Conservation (phyloP, 2,113 vertebrate genomes). For the Egretta garzetta region DNA sequence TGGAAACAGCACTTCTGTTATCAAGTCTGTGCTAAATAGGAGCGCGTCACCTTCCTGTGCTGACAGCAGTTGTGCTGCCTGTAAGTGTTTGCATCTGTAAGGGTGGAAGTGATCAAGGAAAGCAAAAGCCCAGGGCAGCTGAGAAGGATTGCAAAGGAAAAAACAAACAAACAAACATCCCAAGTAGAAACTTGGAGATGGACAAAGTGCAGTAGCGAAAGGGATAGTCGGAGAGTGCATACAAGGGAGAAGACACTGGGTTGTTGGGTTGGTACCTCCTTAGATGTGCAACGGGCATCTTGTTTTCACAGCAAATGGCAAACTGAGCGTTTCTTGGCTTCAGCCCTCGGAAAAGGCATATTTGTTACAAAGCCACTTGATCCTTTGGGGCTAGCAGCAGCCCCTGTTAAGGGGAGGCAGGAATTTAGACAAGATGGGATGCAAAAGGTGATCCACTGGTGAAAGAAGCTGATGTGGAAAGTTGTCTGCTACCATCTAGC, state of each 20-base stretch:
- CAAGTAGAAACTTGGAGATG: background rate
- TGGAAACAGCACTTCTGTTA: background rate
- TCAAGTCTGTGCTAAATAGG: background rate
- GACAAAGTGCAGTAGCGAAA: background rate
- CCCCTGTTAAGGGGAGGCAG: background rate
- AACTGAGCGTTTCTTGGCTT: background rate
- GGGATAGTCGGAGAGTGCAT: background rate
- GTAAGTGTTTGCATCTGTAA: background rate
- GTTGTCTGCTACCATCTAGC: background rate
- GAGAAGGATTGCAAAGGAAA: background rate
- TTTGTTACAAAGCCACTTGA: background rate
- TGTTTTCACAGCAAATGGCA: background rate
- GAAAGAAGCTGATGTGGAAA: background rate
- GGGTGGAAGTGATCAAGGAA: background rate
- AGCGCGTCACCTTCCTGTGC: background rate
- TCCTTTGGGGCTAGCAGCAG: background rate
- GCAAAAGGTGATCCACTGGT: background rate
- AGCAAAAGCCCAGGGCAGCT: background rate
- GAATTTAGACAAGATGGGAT: background rate
- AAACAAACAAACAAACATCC: background rate
- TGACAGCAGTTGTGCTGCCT: conserved; percentile 15
- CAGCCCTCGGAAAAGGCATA: rapidly evolving
- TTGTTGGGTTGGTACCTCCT: background rate
- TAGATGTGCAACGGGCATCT: background rate
- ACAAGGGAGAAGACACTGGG: background rate